Base-by-base conservation (phyloP, 2,888 invertebrate species). In the Schrankia costaestrigalis region DNA sequence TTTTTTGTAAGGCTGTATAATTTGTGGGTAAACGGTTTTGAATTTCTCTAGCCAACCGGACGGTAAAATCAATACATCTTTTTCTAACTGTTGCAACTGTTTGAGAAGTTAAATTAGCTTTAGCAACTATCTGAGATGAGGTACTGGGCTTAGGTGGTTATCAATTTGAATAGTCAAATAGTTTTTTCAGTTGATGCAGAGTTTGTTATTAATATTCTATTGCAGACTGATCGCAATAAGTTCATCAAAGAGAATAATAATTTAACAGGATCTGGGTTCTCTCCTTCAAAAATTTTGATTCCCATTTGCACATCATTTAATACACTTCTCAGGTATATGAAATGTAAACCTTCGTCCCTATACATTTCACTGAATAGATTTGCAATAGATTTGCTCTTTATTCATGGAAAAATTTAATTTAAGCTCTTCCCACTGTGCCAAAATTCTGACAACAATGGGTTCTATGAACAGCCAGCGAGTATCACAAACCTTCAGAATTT, bases 201-300 rank as follows among this genome's bases (percentile, higher is more conserved):
- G 13, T 18, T 30, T 8, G 44, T 46, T 17, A 48, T 28, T 26
- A 53, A 24, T 41, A 54, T 31, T 28, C 49, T 47, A 17, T 35
- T 45, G 33, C 45, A 51, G 27, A 56, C 14, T 14, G 53, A 54
- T 13, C 49, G 41, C n/a, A 57, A 28, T 19, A 47, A 28, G 9
- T 28, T 43, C 35, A 51, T 49, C 24, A 54, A 30, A 7, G 37
- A 13, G n/a, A 25, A 18, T 26, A 49, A 30, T 25, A 55, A 26
- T 26, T 26, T 19, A 3, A 32, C 21, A 15, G 32, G 29, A 32
- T 38, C 17, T 26, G 26, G 6, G 10, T 32, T 15, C 12, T 41
- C 36, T 4, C 36, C 11, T 29, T 41, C 41, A 26, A 41, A 41
- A 8, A 4, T 24, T 14, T 41, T 41, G 3, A 36, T 11, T 12